A percentile compares a stretch with the other conserved stretches of the same genome.
Conservation (phyloP, 2,113 vertebrate genomes). For the Pandion haliaetus region DNA sequence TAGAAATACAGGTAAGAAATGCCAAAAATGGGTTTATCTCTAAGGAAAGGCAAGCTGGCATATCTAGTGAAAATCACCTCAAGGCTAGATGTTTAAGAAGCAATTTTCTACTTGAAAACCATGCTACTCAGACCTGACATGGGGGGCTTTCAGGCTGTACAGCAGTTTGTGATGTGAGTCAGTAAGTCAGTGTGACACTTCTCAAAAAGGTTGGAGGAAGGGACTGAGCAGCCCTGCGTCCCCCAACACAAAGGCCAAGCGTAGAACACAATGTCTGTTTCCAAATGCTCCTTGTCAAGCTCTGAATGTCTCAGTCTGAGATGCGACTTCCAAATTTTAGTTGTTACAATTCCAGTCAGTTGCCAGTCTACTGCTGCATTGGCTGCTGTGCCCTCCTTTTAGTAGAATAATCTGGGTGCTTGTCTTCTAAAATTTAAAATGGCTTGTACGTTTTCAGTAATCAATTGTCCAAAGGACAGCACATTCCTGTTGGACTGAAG, state of each 20-base stretch:
- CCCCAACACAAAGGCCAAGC: background rate
- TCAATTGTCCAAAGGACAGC: constrained; percentile 10
- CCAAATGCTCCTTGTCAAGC: background rate
- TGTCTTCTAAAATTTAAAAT: constrained; percentile 5
- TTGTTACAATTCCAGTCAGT: constrained; percentile 48
- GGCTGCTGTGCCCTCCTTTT: background rate
- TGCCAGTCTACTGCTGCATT: background rate
- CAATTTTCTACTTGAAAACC: background rate
- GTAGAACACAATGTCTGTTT: background rate
- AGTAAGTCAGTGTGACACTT: background rate
- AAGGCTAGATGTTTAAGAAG: background rate
- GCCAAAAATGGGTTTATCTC: background rate
- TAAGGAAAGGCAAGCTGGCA: background rate
- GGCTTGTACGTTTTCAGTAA: background rate
- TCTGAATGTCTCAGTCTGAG: background rate
- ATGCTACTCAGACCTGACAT: accelerated
- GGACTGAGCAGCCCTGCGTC: background rate
- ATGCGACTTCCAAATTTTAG: background rate
- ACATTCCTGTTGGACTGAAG: background rate
- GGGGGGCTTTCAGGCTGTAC: background rate
- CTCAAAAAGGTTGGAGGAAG: background rate
- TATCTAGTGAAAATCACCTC: background rate
- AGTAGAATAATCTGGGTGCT: background rate
- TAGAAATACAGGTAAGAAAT: background rate
- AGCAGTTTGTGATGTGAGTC: background rate